phyloP scores from a whole-genome alignment of 2,797 vertebrate species.

The Platalea minor region DNA sequence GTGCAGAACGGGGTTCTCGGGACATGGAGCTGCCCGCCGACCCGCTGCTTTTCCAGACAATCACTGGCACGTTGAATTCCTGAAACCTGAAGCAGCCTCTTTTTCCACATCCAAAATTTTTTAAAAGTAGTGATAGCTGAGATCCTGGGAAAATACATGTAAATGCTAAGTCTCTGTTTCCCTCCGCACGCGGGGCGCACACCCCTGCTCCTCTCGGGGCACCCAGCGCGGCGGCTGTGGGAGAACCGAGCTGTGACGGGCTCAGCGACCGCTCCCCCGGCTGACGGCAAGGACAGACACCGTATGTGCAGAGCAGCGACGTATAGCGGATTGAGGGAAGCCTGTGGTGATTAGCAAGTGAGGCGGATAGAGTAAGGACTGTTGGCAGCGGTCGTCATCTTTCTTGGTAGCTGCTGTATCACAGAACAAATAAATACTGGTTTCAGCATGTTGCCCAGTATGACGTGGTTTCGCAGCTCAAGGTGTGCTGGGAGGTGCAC shows the following conservation, averaged over 20 bases:
- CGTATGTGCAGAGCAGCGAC: fast-evolving
- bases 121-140: background rate
- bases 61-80: background rate
- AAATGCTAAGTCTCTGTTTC: background rate
- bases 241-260: background rate
- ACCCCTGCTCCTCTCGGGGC: fast-evolving
- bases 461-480: fast-evolving
- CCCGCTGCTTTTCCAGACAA: background rate
- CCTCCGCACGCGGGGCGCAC: fast-evolving
- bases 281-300: fast-evolving
- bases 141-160: background rate
- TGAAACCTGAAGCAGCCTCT: background rate
- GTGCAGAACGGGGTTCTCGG: background rate
- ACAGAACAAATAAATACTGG: fast-evolving
- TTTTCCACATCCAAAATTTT: background rate
- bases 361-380: fast-evolving
- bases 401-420: background rate
- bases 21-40: background rate
- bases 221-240: background rate
- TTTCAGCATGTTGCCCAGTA: fast-evolving
- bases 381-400: background rate
- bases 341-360: background rate
- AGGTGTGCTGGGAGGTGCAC: background rate
- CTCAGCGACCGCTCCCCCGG: background rate
- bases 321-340: background rate